Base-by-base conservation (phyloP, 1,140 invertebrate species). In the Bombus confusus region DNA sequence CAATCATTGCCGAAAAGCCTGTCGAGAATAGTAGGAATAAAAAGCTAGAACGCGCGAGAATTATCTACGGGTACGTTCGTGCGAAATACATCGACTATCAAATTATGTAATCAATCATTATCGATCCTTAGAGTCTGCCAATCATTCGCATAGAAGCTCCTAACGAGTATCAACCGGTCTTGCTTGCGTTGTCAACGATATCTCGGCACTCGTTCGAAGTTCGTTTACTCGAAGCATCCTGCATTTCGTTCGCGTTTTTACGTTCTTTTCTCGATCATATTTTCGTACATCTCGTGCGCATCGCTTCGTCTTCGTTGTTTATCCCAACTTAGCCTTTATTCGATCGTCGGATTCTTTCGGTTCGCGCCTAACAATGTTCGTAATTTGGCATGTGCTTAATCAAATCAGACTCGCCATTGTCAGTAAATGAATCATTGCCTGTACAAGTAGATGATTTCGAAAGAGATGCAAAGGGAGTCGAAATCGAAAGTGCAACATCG, bases 71-170 rank as follows among this genome's bases (percentile, higher is more conserved):
- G 2, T 5, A 37, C 18, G 18, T 22, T 25, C 2, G 6, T n/a
- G 13, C 28, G 25, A 37, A 31, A 10, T 15, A 22, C 57, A 41
- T n/a, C 25, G 28, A 66, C 28, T 22, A 37, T 13, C 22, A 68
- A 68, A 80, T 80, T 69, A 69, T n/a, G 28, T 9, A 80, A 80
- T 80, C 41, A 5, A 69, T 69, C 15, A n/a, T 52, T 69, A 68
- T 79, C 78, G 78, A 69, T 69, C 31, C 22, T 47, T 43, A 68
- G 37, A 52, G 52, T 1, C 1, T 22, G 2, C 1, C 4, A 34
- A 47, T 34, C 22, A 2, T 43, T 39, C n/a, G 4, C 1, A 47
- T 4, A 34, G 15, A 15, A 79, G 0, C 68, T 28, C 13, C 31
- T 28, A 18, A 25, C 41, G 43, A 68, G 22, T 37, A 47, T n/a